phyloP scores from a whole-genome alignment of 2,888 invertebrate species.

The Eueremaeus valkanovi region DNA sequence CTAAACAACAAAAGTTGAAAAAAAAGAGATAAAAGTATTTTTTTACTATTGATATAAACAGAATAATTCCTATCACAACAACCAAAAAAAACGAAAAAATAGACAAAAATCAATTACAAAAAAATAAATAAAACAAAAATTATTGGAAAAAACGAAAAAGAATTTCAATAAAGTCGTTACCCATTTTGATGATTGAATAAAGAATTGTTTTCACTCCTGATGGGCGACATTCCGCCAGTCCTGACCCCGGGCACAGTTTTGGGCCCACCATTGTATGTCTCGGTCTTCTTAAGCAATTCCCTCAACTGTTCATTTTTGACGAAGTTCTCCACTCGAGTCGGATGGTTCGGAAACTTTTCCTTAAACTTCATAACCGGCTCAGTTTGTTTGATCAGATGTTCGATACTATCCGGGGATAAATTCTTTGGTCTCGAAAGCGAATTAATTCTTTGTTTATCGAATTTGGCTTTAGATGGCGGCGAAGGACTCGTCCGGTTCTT shows the following conservation, averaged over 20 bases:
- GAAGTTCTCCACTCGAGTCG: not conserved
- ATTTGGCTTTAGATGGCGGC: not conserved
- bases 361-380: slow-evolving; percentile 46
- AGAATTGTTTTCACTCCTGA: slow-evolving; percentile 3
- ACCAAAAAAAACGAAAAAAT: no score
- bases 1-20: no score
- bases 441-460: not conserved
- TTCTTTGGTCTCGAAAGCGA: slow-evolving; percentile 20
- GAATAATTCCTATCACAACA: not conserved
- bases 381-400: slow-evolving; percentile 11
- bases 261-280: slow-evolving; percentile 38
- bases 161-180: not conserved
- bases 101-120: no score
- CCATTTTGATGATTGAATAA: slow-evolving; percentile 7
- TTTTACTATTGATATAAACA: no score
- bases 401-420: slow-evolving; percentile 27
- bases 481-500: not conserved
- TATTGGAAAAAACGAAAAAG: not conserved
- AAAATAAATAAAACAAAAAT: not conserved
- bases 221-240: slow-evolving; percentile 44
- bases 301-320: slow-evolving; percentile 4
- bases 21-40: no score
- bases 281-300: slow-evolving; percentile 14
- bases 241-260: slow-evolving; percentile 47
- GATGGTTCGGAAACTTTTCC: slow-evolving; percentile 46